phyloP scores from a whole-genome alignment of 2,797 vertebrate genomes.

The Cynopterus sphinx region DNA sequence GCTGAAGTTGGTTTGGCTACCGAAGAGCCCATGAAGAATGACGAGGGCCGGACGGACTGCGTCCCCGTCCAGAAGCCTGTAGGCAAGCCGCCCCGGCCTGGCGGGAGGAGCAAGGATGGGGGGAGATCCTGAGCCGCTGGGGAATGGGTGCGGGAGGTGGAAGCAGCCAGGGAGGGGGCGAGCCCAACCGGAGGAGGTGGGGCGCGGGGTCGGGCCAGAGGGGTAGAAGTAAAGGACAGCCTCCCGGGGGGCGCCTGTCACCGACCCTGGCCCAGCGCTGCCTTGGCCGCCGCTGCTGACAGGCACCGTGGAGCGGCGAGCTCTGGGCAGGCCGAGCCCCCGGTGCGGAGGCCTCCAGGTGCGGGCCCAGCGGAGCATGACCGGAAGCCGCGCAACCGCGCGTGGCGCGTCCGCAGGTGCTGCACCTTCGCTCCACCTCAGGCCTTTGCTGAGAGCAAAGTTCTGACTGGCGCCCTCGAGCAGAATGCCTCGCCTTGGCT shows the following conservation, averaged over 20 bases:
- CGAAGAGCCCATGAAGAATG: slow-evolving; percentile 97
- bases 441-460: not conserved
- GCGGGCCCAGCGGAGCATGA: slow-evolving; percentile 37
- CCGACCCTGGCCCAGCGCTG: slow-evolving; percentile 62
- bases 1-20: slow-evolving; percentile 94
- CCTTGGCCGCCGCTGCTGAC: not conserved
- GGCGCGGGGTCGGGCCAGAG: not conserved
- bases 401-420: no score
- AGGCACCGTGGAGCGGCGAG: not conserved
- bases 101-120: not conserved
- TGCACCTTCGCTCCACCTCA: not conserved
- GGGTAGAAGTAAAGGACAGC: not conserved
- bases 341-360: not conserved
- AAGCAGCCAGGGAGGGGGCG: not conserved
- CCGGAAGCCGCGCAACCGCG: rapidly evolving
- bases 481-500: not conserved
- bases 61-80: slow-evolving; percentile 89
- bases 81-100: slow-evolving; percentile 90
- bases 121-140: not conserved
- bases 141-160: not conserved
- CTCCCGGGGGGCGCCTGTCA: not conserved
- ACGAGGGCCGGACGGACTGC: slow-evolving; percentile 88
- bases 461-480: not conserved
- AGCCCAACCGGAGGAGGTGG: not conserved
- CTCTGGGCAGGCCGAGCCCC: not conserved